Evolutionary conservation across 1,140 invertebrate species (phyloP), one percentile per base, ranked within the genome.

Genomic region (Paraescarpia echinospica): DNA sequence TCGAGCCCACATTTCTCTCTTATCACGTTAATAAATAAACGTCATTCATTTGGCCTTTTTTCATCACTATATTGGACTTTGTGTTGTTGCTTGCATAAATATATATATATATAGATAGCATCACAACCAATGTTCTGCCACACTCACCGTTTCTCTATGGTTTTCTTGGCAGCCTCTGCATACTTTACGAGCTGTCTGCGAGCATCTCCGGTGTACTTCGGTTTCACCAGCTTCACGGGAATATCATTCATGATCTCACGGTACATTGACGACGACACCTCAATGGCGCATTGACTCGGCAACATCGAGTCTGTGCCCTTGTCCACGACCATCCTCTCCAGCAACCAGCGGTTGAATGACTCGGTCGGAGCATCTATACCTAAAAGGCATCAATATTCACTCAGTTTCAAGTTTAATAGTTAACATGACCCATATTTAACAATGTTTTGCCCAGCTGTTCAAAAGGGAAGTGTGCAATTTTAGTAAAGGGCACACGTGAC

Each of bases 151-250:
- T 98, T 98, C 95, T 99, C 98, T 93, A 99, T 99, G 96, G 99
- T 98, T 96, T 98, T 98, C 95, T 99, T 99, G 0, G 99, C 99
- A 12, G 98, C 98, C 96, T 99, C 98, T 0, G 98, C 98, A 96
- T 99, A 99, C 89, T 98, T 97, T 12, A 98, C 98, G 0, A 99
- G 96, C 95, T 99, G 99, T 96, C 99, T 99, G n/a, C 98, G 97
- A 0, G 99, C 98, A 96, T 99, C 99, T 8, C 98, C 98, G 12
- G 98, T 98, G 95, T 98, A 99, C 96, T 99, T 99, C 18, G 99
- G 98, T 95, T 98, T 97, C 9, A 98, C 97, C 89, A 99, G 97
- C 96, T 99, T 99, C 48, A 99, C 98, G 0, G 99, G 99, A 94
- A 99, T 99, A 96, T 99, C 99, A 96, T 99, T 98, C 98, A 99